Evolutionary conservation across 2,888 invertebrate genomes (phyloP), one percentile per base, ranked within the genome.

Genomic region (Meta bourneti): DNA sequence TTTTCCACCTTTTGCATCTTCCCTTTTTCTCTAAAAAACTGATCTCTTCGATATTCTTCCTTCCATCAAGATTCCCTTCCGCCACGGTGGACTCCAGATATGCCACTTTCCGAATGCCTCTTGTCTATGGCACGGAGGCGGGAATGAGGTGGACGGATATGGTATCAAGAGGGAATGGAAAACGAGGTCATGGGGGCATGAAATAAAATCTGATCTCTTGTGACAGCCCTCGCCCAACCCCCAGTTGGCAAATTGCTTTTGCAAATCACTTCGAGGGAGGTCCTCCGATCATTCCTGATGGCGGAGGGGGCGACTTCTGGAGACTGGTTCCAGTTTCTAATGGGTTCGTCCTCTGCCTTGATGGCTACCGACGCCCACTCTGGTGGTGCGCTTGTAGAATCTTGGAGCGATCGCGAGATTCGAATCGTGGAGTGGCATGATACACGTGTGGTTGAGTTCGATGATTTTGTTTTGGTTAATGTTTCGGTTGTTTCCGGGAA

Each of bases 171-270:
- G 81, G 83, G 80, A 52, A 85, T 80, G 87, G 83, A 83, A 83
- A 74, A 70, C 75, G 75, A 51, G 91, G 91, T 91, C 91, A 83
- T 19, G 77, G 91, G 91, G 91, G 91, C 91, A 87, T 91, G 91
- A 91, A 91, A 91, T 91, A 91, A 91, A 91, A 91, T 91, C 87
- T 87, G 91, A 91, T 91, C 91, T 83, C 91, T 87, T 79, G 87
- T 91, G 91, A 91, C 91, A 89, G 83, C 75, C 79, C 74, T 74
- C 52, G 71, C 85, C 80, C 75, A 20, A 75, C 80, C 71, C 77
- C 13, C 34, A 52, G 77, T 78, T 78, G 91, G 87, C 91, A 91
- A 91, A 91, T 91, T 91, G 91, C 91, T 87, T 88, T 91, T 78
- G 83, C 91, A 91, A 91, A 91, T 91, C 91, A 91, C 91, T 87